Percentiles rank a stretch among this genome's conserved stretches.
phyloP scores from a whole-genome alignment of 2,113 vertebrate species.

The Xiphophorus hellerii region DNA sequence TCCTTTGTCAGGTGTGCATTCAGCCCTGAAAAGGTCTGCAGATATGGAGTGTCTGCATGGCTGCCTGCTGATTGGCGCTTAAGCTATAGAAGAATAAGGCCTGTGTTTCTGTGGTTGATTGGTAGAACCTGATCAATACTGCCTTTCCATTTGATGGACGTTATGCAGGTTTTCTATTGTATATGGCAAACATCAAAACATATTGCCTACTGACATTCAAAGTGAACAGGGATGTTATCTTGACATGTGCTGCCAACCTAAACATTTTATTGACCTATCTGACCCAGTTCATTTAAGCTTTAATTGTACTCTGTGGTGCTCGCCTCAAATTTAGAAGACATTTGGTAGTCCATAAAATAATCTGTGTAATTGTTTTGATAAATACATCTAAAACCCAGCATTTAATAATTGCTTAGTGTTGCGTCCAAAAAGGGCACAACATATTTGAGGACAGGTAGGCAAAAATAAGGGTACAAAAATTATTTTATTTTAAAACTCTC shows the following conservation, averaged over 20 bases:
- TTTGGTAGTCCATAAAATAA: too few species aligned
- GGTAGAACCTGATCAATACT: conserved; percentile 4
- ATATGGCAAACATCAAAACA: background rate
- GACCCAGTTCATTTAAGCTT: too few species aligned
- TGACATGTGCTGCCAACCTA: background rate
- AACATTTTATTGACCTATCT: background rate
- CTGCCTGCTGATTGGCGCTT: conserved; percentile 56
- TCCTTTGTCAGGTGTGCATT: conserved; percentile 55
- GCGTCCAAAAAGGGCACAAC: too few species aligned
- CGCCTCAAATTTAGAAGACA: too few species aligned
- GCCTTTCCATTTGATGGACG: background rate
- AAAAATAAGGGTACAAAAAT: too few species aligned
- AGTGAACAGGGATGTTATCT: background rate
- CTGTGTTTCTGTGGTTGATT: conserved; percentile 34
- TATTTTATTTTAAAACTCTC: too few species aligned
- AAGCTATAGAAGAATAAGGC: conserved; percentile 43
- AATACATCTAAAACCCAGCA: too few species aligned
- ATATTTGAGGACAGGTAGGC: too few species aligned
- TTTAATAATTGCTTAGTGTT: too few species aligned
- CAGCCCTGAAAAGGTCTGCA: conserved; percentile 48
- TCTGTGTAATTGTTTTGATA: too few species aligned
- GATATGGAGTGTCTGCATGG: conserved; percentile 58
- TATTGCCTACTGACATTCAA: background rate
- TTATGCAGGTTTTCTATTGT: background rate
- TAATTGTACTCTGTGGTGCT: too few species aligned